Evolutionary conservation across 2,888 invertebrate species (phyloP).

Genomic region (Ptychoptera albimana): DNA sequence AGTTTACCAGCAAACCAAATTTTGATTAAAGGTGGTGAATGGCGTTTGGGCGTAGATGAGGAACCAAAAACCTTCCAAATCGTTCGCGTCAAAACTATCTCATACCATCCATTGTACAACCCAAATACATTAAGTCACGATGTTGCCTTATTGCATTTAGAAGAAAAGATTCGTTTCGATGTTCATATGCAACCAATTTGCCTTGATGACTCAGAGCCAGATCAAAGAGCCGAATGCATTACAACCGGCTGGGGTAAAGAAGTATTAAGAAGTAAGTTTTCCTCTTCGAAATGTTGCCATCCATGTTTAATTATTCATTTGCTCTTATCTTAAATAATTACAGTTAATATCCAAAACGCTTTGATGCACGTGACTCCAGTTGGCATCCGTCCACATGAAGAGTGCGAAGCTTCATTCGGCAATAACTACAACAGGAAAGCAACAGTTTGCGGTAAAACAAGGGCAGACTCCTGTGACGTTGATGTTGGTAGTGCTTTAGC

Average conservation of each 20-base stretch:
- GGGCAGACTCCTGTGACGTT: slow-evolving; percentile 59
- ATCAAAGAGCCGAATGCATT: slow-evolving; percentile 37
- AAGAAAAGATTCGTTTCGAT: slow-evolving; percentile 44
- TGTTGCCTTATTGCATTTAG: slow-evolving; percentile 51
- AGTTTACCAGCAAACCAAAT: slow-evolving; percentile 41
- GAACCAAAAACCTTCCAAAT: slow-evolving; percentile 69
- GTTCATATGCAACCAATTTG: slow-evolving; percentile 63
- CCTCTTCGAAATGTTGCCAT: not conserved
- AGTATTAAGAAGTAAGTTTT: slow-evolving; percentile 51
- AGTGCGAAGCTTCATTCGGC: slow-evolving; percentile 36
- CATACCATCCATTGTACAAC: slow-evolving; percentile 53
- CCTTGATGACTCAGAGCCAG: slow-evolving; percentile 37
- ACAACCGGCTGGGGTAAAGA: slow-evolving; percentile 74
- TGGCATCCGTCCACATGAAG: slow-evolving; percentile 41
- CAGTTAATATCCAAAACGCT: slow-evolving; percentile 59
- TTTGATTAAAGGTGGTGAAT: slow-evolving; percentile 66
- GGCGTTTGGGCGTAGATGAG: slow-evolving; percentile 66
- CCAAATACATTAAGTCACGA: slow-evolving; percentile 45
- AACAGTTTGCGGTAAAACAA: slow-evolving; percentile 51
- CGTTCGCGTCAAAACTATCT: slow-evolving; percentile 49
- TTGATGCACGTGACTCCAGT: slow-evolving; percentile 60
- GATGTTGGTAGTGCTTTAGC: slow-evolving; percentile 71
- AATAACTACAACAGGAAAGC: slow-evolving; percentile 40
- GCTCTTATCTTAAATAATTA: slow-evolving; percentile 11
- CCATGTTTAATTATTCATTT: slow-evolving; percentile 4